These are phyloP conservation scores for Eidolon dupreanum DNA, from an alignment of 2,797 vertebrate genomes.

Conservation along the genomic window DNA sequence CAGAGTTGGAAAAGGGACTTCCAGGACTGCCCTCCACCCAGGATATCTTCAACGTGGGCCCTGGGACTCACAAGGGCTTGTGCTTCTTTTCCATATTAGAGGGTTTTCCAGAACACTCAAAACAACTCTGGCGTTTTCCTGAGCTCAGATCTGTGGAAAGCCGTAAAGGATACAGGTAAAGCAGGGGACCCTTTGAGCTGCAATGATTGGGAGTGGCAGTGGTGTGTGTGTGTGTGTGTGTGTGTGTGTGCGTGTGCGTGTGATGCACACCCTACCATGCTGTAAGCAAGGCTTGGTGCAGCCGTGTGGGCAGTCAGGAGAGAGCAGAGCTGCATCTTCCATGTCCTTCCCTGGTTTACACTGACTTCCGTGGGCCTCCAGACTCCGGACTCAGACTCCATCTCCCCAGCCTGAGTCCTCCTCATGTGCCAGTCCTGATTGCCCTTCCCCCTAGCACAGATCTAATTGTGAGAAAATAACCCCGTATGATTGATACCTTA, in stretches of 20 bases:
- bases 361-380: slow-evolving; percentile 62
- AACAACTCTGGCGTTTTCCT: slow-evolving; percentile 80
- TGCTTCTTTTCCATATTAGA: slow-evolving; percentile 72
- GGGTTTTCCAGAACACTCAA: slow-evolving; percentile 80
- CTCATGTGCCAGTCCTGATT: background rate
- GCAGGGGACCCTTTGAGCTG: fast-evolving
- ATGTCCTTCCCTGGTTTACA: background rate
- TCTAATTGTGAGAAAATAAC: background rate
- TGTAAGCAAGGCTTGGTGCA: background rate
- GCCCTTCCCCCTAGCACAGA: background rate
- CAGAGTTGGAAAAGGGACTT: background rate
- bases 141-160: slow-evolving; percentile 71
- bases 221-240: background rate
- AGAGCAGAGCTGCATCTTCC: fast-evolving
- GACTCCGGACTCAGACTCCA: slow-evolving; percentile 10
- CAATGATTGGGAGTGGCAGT: background rate
- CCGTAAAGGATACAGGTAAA: slow-evolving; percentile 78
- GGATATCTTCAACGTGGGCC: background rate
- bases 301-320: background rate
- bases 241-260: fast-evolving
- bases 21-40: background rate
- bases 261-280: fast-evolving
- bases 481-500: background rate
- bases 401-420: background rate
- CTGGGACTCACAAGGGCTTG: background rate